Percentiles rank a stretch among this genome's conserved stretches.
Conservation (phyloP, 2,797 vertebrate genomes). For the Lindbergichthys nudifrons region DNA sequence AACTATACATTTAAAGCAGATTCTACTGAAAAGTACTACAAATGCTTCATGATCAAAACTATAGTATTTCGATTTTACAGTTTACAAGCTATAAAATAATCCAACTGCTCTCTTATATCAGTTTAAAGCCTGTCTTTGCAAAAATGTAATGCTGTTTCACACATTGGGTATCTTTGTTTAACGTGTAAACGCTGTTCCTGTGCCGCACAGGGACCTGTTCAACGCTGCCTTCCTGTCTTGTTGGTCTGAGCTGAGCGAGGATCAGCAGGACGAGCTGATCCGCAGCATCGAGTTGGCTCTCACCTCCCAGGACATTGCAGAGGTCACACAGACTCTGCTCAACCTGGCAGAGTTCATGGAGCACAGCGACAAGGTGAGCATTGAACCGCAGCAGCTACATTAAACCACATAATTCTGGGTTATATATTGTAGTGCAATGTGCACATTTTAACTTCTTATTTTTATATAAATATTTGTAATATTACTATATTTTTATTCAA, state of each 20-base stretch:
- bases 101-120: not conserved
- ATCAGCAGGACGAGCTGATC: constrained; percentile 98
- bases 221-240: constrained; percentile 98
- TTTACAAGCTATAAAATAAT: not conserved
- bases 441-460: too few species aligned
- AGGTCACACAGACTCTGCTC: constrained; percentile 97
- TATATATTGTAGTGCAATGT: too few species aligned
- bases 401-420: not conserved
- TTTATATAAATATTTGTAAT: too few species aligned
- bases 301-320: constrained; percentile 97
- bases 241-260: constrained; percentile 98
- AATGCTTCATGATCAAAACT: constrained; percentile 7
- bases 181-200: not conserved
- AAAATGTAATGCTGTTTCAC: not conserved
- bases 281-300: constrained; percentile 96
- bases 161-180: not conserved
- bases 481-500: too few species aligned
- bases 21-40: not conserved
- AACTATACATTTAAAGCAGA: constrained; percentile 24
- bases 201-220: constrained; percentile 91
- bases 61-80: not conserved
- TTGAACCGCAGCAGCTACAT: not conserved
- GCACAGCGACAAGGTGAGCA: constrained; percentile 96
- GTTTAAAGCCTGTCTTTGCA: not conserved
- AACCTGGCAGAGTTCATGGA: constrained; percentile 99